Evolutionary conservation across 37 sponge, comb jelly and placozoan genomes (phyloP), one percentile per base, ranked within the genome.

Genomic region (Haliclona indistincta): DNA sequence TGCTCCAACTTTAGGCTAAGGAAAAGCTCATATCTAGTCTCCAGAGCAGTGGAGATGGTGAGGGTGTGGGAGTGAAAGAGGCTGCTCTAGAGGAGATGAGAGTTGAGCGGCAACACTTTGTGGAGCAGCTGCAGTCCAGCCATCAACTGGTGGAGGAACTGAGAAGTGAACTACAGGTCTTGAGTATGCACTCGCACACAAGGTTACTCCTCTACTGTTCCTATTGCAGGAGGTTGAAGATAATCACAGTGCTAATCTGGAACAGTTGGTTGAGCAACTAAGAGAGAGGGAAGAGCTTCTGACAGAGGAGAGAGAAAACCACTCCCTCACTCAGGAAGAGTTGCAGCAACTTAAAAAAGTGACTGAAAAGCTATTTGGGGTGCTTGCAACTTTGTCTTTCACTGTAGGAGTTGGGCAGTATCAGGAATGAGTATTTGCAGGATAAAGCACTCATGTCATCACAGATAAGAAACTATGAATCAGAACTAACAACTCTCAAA

Each of bases 1-100:
- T n/a, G n/a, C n/a, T n/a, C n/a, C n/a, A n/a, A 7, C 41, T 68
- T 38, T 42, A 89, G 89, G 75, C 75, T 19, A 89, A 89, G 70
- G 84, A 83, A 34, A 64, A 73, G 62, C 68, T 77, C 38, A 89
- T 89, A 25, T 19, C 63, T 44, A 67, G 69, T 32, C 70, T 89
- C 13, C 78, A 83, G 63, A 35, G 54, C 52, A 63, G 68, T 0
- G 69, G 58, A 2, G 60, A 37, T 26, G 71, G 71, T 7, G 55
- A 51, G 0, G 19, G 22, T 2, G 77, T 64, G 8, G 43, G 36
- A 0, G 56, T 13, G 8, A 43, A 25, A 2, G 56, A 55, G 0
- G 75, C 54, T 6, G 75, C 53, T 13, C 58, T 80, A 43, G 77
- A 84, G 34, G 84, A 79, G 76, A 35, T 58, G 60, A 68, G 63